phyloP scores from a whole-genome alignment of 2,113 vertebrate species.

The Tyrannus savana region DNA sequence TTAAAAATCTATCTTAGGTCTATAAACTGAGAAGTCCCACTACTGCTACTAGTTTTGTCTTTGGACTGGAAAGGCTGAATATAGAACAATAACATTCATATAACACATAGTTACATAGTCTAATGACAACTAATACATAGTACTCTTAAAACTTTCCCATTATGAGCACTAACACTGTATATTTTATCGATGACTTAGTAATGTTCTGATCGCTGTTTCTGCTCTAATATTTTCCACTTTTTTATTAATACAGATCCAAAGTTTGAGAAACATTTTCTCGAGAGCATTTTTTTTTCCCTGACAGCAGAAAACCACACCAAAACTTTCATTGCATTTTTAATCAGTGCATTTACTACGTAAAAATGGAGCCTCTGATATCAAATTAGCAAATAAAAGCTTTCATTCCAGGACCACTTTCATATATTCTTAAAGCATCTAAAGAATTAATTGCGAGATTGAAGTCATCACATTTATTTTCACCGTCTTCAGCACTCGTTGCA shows the following conservation, averaged over 20 bases:
- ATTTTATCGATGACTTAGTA: background rate
- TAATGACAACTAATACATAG: background rate
- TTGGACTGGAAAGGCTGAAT: background rate
- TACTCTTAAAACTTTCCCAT: background rate
- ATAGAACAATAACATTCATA: background rate
- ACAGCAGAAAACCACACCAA: background rate
- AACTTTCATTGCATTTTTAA: background rate
- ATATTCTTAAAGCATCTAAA: background rate
- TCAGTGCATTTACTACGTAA: background rate
- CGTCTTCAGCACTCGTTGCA: background rate
- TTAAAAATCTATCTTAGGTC: background rate
- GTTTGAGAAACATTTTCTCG: background rate
- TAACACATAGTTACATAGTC: background rate
- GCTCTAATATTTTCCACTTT: background rate
- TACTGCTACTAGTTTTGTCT: background rate
- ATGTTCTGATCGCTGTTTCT: background rate
- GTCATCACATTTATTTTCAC: background rate
- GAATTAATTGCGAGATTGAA: background rate
- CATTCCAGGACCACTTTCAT: background rate
- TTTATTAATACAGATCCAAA: background rate
- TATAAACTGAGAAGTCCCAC: background rate
- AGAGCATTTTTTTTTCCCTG: background rate
- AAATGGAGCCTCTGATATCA: background rate
- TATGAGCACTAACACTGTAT: background rate
- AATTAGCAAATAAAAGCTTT: background rate